Evolutionary conservation across 2,113 vertebrate species (phyloP).

Genomic region (Octodon degus): DNA sequence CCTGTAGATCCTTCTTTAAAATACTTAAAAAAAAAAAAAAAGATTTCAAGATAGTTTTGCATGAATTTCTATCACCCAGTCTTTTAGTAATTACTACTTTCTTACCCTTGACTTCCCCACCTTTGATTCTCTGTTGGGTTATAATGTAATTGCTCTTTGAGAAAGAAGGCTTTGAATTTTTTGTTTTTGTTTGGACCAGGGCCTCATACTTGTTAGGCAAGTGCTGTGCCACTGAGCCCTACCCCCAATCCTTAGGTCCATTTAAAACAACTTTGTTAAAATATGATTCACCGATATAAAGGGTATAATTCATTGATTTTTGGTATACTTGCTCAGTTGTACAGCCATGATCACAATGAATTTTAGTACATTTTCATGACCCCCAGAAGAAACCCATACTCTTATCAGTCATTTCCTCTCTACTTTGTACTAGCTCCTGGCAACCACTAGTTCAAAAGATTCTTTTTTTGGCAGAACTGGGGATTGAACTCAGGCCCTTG

Average conservation of each 20-base stretch:
- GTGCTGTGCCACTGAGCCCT: too few species aligned
- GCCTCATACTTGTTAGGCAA: not conserved
- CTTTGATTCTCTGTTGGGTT: not conserved
- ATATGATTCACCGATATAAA: conserved; percentile 10
- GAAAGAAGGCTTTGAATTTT: not conserved
- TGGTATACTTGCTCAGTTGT: not conserved
- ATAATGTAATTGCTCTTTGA: conserved; percentile 42
- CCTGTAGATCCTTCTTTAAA: too few species aligned
- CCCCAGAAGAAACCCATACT: not conserved
- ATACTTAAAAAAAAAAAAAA: too few species aligned
- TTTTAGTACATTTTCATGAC: conserved; percentile 42
- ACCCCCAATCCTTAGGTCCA: not conserved
- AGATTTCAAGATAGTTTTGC: not conserved
- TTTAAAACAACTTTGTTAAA: conserved; percentile 26
- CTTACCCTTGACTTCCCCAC: not conserved
- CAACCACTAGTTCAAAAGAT: not conserved
- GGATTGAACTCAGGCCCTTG: too few species aligned
- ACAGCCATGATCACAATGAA: not conserved
- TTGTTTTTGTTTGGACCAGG: not conserved
- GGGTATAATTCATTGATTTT: not conserved
- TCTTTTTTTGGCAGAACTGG: too few species aligned
- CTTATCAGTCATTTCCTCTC: not conserved
- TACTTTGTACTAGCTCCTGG: not conserved
- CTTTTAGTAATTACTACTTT: not conserved
- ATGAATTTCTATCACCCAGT: conserved; percentile 22